Percentiles rank a stretch among this genome's conserved stretches.
Conservation (phyloP, 92 coral and sea anemone species). For the Phymanthus crucifer region DNA sequence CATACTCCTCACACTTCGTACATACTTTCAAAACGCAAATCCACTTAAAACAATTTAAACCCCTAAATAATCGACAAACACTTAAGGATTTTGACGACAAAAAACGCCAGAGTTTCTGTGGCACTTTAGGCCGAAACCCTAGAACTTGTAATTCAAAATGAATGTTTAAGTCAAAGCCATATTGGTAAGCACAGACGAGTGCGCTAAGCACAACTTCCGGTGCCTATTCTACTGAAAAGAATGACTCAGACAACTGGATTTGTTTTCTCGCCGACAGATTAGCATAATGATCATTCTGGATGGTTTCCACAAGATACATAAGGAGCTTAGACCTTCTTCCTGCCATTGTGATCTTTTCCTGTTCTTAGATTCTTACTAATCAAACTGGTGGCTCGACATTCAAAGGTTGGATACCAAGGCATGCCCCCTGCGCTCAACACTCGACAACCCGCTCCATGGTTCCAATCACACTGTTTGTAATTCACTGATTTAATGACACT, state of each 20-base stretch:
- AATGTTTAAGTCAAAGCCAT: slow-evolving; percentile 58
- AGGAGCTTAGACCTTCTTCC: slow-evolving; percentile 44
- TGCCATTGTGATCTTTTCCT: slow-evolving; percentile 45
- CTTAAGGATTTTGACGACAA: background rate
- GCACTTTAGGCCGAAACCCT: background rate
- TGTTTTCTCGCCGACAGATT: slow-evolving; percentile 67
- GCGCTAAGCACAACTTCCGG: slow-evolving; percentile 87
- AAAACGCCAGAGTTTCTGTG: background rate
- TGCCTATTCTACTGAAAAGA: slow-evolving; percentile 66
- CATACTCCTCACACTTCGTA: background rate
- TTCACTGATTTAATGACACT: slow-evolving; percentile 21
- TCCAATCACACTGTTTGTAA: slow-evolving; percentile 9
- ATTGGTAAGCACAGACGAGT: slow-evolving; percentile 62
- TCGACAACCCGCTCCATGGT: slow-evolving; percentile 7
- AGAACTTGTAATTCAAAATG: slow-evolving; percentile 14
- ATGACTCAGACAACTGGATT: slow-evolving; percentile 73
- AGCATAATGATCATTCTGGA: slow-evolving; percentile 62
- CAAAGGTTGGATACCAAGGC: slow-evolving; percentile 13
- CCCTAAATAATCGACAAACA: background rate
- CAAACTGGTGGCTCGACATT: background rate
- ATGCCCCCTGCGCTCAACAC: slow-evolving; percentile 8
- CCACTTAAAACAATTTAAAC: background rate
- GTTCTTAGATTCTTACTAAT: slow-evolving; percentile 14
- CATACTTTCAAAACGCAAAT: background rate
- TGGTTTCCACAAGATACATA: slow-evolving; percentile 56